Evolutionary conservation across 2,888 invertebrate species (phyloP).

Genomic region (Clepsis dumicolana): DNA sequence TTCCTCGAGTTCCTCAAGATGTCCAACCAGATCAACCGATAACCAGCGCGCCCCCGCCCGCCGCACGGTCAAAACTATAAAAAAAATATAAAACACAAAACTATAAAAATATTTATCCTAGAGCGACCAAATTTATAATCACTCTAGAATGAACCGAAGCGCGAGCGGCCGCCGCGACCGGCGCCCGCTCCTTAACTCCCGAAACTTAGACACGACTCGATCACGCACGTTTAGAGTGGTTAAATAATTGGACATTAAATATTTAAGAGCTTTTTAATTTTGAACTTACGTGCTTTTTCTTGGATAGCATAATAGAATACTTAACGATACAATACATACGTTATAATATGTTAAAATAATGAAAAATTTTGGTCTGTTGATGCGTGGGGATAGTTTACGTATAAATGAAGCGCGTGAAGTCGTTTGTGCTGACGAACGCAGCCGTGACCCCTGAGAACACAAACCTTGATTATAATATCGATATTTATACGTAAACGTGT

Average conservation of each 20-base stretch:
- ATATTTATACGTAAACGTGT: conserved; percentile 64
- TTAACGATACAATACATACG: conserved; percentile 46
- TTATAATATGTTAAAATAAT: conserved; percentile 50
- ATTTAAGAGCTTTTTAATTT: conserved; percentile 66
- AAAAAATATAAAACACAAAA: conserved; percentile 76
- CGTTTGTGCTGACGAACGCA: conserved; percentile 41
- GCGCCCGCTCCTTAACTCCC: too few relatives aligned
- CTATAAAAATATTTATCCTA: conserved; percentile 73
- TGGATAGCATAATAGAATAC: conserved; percentile 53
- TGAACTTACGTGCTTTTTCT: conserved; percentile 55
- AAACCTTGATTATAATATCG: conserved; percentile 43
- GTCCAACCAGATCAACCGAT: conserved; percentile 85
- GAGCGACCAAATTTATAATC: conserved; percentile 56
- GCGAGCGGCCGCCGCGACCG: conserved; percentile 10
- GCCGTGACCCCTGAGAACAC: conserved; percentile 46
- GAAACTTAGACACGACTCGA: conserved; percentile 3
- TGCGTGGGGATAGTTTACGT: conserved; percentile 56
- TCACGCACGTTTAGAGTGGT: conserved; percentile 58
- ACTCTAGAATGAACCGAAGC: conserved; percentile 51
- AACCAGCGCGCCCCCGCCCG: conserved; percentile 60
- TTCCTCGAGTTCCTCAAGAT: conserved; percentile 84
- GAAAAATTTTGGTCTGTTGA: conserved; percentile 66
- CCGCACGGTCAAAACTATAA: conserved; percentile 67
- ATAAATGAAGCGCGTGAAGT: conserved; percentile 41
- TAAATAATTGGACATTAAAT: conserved; percentile 64